Evolutionary conservation across 92 coral and sea anemone species (phyloP).

Genomic region (Muricea muricata): DNA sequence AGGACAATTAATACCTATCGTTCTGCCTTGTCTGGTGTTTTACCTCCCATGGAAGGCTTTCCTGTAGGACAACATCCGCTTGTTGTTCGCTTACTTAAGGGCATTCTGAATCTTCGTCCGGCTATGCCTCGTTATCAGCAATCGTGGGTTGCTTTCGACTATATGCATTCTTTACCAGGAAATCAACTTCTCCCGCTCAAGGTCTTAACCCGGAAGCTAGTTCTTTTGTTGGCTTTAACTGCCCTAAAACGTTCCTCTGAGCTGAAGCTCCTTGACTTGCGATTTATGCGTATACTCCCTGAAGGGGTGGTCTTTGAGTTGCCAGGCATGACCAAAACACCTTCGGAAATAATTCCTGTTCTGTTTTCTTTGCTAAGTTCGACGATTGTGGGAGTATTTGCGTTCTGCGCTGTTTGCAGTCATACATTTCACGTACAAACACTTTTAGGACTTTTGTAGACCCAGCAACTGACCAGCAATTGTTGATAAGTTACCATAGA

Average conservation of each 20-base stretch:
- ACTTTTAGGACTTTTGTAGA: background rate
- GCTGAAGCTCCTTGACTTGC: conserved; percentile 29
- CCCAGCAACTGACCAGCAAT: background rate
- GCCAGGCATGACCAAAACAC: conserved; percentile 38
- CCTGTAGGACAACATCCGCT: conserved; percentile 34
- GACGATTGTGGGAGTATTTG: background rate
- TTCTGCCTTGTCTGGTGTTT: conserved; percentile 31
- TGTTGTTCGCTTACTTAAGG: conserved; percentile 20
- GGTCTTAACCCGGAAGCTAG: conserved; percentile 25
- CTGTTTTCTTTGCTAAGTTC: background rate
- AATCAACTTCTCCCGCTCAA: conserved; percentile 30
- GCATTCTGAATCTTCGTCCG: conserved; percentile 13
- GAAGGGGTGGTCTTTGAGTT: conserved; percentile 38
- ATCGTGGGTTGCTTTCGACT: conserved; percentile 31
- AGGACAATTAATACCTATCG: conserved; percentile 30
- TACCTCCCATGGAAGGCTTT: conserved; percentile 31
- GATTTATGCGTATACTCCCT: conserved; percentile 17
- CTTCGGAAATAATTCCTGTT: conserved; percentile 8
- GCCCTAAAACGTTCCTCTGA: conserved; percentile 33
- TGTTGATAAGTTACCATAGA: background rate
- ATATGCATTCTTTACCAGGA: background rate
- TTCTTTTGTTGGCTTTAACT: conserved; percentile 5
- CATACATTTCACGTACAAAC: background rate
- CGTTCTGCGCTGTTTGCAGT: conserved; percentile 4
- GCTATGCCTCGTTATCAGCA: conserved; percentile 48